Base-by-base conservation (phyloP, 2,888 invertebrate species). In the Zhengitettix transpicula region DNA sequence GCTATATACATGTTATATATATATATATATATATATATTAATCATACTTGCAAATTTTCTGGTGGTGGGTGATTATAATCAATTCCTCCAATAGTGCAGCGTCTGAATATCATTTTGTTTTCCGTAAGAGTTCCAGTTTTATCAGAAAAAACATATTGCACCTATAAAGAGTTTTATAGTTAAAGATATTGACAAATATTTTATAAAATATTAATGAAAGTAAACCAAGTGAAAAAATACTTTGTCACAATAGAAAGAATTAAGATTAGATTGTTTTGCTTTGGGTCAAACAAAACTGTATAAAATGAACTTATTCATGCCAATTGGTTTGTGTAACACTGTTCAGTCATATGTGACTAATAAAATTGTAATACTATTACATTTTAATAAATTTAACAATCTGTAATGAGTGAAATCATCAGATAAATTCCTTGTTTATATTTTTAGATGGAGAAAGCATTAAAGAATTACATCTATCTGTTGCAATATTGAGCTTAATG, bases 81-180 rank as follows among this genome's bases (percentile, higher is more conserved):
- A 52, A 85, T 81, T 0, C 94, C 96, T 40, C 84, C 87, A 40
- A 97, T 85, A 3, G 89, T 84, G 70, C 96, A 97, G 56, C 89
- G 80, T 60, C 92, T 82, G 74, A 98, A 98, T 69, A 95, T 82
- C 97, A 98, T 98, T 73, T 92, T 87, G 73, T 98, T 98, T 74
- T 97, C 96, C 0, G 98, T 98, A 60, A 98, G 76, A 1, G 98
- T 98, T 9, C 98, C 98, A 1, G 98, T 98, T 76, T 98, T 98
- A 73, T 98, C 98, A 11, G 92, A 93, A 75, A 98, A 97, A 65
- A 98, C 81, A 70, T 97, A 96, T 69, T 92, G 87, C 56, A 90
- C 80, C 76, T 77, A 64, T 9, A 67, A 28, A 28, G 28, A 28
- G 28, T 28, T 28, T 28, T 28, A 5, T 5, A 28, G n/a, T n/a